These are phyloP conservation scores for Aspiorhynchus laticeps DNA, from an alignment of 2,113 vertebrate genomes.

Conservation along the genomic window DNA sequence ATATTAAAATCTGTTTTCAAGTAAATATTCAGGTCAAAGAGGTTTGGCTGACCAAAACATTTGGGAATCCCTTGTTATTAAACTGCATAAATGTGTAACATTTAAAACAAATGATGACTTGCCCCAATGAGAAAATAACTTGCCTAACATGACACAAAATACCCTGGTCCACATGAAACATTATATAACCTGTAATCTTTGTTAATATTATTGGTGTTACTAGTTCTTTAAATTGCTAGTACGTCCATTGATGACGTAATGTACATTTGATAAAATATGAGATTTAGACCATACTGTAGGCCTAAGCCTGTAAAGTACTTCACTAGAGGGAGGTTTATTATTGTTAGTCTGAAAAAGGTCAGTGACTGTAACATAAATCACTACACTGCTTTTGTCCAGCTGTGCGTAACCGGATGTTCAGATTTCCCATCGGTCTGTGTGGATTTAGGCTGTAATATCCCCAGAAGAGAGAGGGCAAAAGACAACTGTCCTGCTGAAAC, in stretches of 20 bases:
- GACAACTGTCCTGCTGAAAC: background rate
- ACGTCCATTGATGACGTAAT: background rate
- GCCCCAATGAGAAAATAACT: background rate
- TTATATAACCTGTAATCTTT: slow-evolving; percentile 13
- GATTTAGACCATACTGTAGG: background rate
- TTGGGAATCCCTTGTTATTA: background rate
- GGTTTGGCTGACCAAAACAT: background rate
- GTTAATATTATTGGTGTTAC: slow-evolving; percentile 10
- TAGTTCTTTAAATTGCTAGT: background rate
- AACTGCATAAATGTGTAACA: background rate
- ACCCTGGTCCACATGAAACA: background rate
- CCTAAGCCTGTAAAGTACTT: background rate
- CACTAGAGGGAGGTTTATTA: background rate
- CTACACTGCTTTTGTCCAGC: background rate
- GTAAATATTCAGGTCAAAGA: background rate
- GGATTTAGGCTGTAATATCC: slow-evolving; percentile 6
- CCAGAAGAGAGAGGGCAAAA: background rate
- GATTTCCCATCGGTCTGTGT: slow-evolving; percentile 10
- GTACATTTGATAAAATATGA: background rate
- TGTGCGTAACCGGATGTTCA: background rate
- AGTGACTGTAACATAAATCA: background rate
- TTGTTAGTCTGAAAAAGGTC: slow-evolving; percentile 2
- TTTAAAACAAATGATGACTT: background rate
- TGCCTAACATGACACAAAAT: background rate
- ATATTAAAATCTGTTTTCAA: background rate